A percentile compares a stretch with the other conserved stretches of the same genome.
Conservation (phyloP, 2,797 vertebrate genomes). For the Rhinatrema bivittatum region DNA sequence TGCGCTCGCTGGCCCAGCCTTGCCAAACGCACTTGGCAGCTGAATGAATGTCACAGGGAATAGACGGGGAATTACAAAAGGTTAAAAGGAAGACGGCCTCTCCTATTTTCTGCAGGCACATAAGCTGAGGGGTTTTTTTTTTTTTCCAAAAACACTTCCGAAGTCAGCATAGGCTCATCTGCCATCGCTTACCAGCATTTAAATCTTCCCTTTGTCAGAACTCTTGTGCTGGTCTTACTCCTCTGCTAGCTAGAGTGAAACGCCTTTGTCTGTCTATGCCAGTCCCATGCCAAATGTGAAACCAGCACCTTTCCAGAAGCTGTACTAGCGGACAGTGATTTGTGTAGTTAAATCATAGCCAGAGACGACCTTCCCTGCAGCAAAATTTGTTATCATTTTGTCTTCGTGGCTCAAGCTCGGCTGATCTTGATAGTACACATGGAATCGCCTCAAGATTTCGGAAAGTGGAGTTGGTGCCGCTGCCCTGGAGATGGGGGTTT, state of each 20-base stretch:
- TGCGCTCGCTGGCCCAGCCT: conserved; percentile 73
- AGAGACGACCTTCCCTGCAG: too few species aligned
- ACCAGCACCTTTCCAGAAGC: too few species aligned
- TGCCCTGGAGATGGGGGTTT: conserved; percentile 42
- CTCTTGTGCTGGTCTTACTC: too few species aligned
- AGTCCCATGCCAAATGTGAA: too few species aligned
- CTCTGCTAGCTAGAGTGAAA: too few species aligned
- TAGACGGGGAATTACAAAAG: conserved; percentile 77
- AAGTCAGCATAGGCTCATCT: conserved; percentile 44
- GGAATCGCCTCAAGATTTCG: too few species aligned
- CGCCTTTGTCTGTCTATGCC: too few species aligned
- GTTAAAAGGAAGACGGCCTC: conserved; percentile 74
- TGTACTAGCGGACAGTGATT: too few species aligned
- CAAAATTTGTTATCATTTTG: too few species aligned
- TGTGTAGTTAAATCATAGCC: too few species aligned
- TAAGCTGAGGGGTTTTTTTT: conserved; percentile 55
- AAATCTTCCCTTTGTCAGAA: conserved; percentile 33
- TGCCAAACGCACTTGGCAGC: conserved; percentile 80
- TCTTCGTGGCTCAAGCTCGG: too few species aligned
- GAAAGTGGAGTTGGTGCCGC: conserved; percentile 16
- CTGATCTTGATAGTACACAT: too few species aligned
- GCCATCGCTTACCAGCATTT: conserved; percentile 28
- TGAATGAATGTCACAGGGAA: conserved; percentile 83
- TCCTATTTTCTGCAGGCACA: conserved; percentile 51
- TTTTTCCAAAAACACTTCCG: conserved; percentile 58